Conservation (phyloP, 2,888 invertebrate species). For the Caenorhabditis sp. region DNA sequence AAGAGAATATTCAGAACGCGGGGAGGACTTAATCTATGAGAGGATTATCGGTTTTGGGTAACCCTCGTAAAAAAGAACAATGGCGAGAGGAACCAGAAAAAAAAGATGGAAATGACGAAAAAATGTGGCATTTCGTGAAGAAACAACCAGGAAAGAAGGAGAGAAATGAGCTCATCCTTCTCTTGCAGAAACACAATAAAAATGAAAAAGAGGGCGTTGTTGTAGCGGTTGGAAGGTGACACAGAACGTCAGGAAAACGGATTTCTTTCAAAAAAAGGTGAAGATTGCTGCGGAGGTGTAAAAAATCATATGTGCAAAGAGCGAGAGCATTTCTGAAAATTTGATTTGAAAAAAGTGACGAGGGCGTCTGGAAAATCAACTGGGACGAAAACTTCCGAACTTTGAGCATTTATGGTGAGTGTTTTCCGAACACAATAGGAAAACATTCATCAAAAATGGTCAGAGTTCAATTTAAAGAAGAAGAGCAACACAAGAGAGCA, state of each 20-base stretch:
- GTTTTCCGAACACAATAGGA: background rate
- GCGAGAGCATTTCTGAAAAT: slow-evolving; percentile 28
- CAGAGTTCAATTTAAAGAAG: background rate
- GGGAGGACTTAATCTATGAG: slow-evolving; percentile 24
- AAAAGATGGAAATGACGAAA: slow-evolving; percentile 16
- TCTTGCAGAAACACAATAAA: slow-evolving; percentile 17
- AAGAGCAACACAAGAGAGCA: background rate
- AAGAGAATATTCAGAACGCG: slow-evolving; percentile 19
- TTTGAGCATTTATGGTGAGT: slow-evolving; percentile 4
- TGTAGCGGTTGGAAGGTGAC: slow-evolving; percentile 29
- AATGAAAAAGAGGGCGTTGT: slow-evolving; percentile 10
- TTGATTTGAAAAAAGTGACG: slow-evolving; percentile 26
- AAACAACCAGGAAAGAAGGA: slow-evolving; percentile 29
- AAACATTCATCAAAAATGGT: slow-evolving; percentile 11
- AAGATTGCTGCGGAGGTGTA: slow-evolving; percentile 30
- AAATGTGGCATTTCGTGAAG: background rate
- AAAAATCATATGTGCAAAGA: slow-evolving; percentile 12
- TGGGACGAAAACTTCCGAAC: background rate
- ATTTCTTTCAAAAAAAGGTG: slow-evolving; percentile 11
- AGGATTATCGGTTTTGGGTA: slow-evolving; percentile 32
- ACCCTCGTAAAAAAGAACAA: slow-evolving; percentile 26
- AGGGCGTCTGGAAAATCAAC: slow-evolving; percentile 4
- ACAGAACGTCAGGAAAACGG: background rate
- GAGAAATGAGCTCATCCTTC: slow-evolving; percentile 27
- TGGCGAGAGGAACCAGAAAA: background rate